A percentile compares a stretch with the other conserved stretches of the same genome.
Conservation (phyloP, 2,113 vertebrate genomes). For the Anser cygnoides region DNA sequence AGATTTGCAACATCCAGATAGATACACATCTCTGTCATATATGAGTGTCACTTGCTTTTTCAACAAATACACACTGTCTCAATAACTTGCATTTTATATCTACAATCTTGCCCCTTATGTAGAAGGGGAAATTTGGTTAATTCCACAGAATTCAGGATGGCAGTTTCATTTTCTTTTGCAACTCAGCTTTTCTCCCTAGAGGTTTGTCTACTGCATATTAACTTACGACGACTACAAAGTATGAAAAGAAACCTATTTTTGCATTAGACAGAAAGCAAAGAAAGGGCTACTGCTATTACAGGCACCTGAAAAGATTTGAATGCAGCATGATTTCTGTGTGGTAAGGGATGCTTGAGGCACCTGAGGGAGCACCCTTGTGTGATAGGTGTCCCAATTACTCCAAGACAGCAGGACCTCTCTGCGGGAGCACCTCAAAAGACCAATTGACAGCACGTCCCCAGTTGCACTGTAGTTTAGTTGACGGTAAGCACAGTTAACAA, state of each 20-base stretch:
- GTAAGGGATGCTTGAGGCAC: background rate
- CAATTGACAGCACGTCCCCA: background rate
- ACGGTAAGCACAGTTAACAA: background rate
- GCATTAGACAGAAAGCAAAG: background rate
- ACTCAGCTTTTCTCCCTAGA: background rate
- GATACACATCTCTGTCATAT: background rate
- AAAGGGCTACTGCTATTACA: background rate
- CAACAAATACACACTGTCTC: background rate
- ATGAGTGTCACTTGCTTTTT: background rate
- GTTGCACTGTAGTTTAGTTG: background rate
- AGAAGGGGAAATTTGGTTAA: constrained; percentile 16
- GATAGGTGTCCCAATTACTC: background rate
- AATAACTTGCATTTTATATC: background rate
- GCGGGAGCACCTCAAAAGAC: background rate
- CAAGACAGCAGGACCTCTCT: background rate
- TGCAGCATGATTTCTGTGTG: background rate
- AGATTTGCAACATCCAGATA: background rate
- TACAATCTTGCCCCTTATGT: background rate
- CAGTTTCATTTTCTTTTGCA: constrained; percentile 11
- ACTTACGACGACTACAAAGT: background rate
- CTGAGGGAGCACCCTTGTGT: background rate
- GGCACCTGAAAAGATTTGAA: background rate
- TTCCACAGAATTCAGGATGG: constrained; percentile 21
- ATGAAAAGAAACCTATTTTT: background rate
- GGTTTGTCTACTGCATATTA: background rate